Conservation (phyloP, 2,797 vertebrate genomes). For the Falco peregrinus region DNA sequence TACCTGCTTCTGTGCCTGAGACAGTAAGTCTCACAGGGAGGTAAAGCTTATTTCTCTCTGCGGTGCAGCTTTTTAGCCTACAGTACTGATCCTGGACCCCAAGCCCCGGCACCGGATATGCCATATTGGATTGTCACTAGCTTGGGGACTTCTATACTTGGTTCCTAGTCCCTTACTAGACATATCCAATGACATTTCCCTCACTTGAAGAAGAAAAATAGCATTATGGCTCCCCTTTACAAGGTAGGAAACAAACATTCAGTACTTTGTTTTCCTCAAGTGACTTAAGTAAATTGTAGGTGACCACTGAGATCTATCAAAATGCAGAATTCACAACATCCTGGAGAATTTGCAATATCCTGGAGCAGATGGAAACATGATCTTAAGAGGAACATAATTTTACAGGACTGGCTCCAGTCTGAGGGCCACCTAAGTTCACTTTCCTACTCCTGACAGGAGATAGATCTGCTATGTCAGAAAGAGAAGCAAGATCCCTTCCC, state of each 20-base stretch:
- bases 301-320: background rate
- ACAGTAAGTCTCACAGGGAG: background rate
- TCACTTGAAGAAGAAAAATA: background rate
- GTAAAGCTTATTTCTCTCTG: background rate
- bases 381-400: background rate
- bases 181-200: background rate
- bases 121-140: background rate
- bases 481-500: background rate
- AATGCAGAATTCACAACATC: background rate
- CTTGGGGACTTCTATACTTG: background rate
- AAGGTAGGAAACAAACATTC: background rate
- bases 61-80: background rate
- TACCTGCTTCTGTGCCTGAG: background rate
- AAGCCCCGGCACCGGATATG: background rate
- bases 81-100: too few relatives aligned
- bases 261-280: background rate
- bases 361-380: background rate
- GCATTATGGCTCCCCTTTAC: background rate
- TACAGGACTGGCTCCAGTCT: background rate
- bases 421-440: background rate
- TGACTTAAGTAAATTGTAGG: background rate
- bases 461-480: background rate
- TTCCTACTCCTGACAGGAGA: background rate
- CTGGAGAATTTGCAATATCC: background rate
- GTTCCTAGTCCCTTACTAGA: background rate